phyloP scores from a whole-genome alignment of 2,888 invertebrate genomes.

The Listrodromus nycthemerus region DNA sequence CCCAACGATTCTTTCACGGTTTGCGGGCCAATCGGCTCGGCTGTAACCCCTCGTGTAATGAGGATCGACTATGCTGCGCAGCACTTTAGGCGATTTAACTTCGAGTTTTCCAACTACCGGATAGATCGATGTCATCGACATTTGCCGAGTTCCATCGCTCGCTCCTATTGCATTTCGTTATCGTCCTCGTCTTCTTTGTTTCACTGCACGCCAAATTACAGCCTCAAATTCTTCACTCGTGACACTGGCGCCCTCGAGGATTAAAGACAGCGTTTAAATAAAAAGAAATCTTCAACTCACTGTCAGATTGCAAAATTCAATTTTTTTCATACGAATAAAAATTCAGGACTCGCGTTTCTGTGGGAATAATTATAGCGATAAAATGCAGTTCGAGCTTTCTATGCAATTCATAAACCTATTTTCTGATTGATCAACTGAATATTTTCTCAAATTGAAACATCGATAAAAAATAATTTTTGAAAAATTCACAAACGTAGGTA shows the following conservation, averaged over 20 bases:
- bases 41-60: conserved; percentile 18
- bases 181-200: conserved; percentile 14
- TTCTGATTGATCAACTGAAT: not conserved
- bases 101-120: not conserved
- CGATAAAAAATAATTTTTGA: not conserved
- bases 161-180: conserved; percentile 21
- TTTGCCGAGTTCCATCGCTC: not conserved
- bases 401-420: too few species aligned
- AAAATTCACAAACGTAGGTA: not conserved
- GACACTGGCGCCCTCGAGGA: conserved; percentile 12
- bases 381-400: too few species aligned
- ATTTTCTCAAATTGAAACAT: not conserved
- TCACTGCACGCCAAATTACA: conserved; percentile 3
- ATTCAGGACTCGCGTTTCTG: not conserved
- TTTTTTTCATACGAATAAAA: not conserved
- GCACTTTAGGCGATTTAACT: conserved; percentile 1
- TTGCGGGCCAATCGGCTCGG: conserved; percentile 47
- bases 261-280: not conserved
- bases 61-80: conserved; percentile 8
- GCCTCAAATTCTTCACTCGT: not conserved
- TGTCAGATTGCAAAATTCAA: not conserved
- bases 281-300: not conserved
- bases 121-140: conserved; percentile 26
- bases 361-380: not conserved
- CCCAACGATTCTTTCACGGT: conserved; percentile 64